These are phyloP conservation scores for Pseudoips prasinana DNA, from an alignment of 2,888 invertebrate species.

Conservation along the genomic window DNA sequence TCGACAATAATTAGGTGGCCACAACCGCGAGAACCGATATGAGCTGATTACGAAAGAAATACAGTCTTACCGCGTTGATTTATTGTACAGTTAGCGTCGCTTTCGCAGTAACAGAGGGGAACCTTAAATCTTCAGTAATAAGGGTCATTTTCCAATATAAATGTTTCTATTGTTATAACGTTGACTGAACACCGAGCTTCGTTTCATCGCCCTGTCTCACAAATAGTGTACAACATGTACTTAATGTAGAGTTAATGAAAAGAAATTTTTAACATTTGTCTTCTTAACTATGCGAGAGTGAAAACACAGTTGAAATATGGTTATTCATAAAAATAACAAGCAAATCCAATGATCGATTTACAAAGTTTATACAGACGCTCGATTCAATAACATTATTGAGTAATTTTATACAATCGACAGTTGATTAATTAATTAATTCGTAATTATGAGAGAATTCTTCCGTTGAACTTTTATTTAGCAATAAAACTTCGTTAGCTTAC, in stretches of 20 bases:
- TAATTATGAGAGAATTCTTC: constrained; percentile 19
- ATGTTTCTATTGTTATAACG: too few relatives aligned
- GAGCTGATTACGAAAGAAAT: constrained; percentile 81
- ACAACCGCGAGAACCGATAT: constrained; percentile 75
- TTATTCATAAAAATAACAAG: constrained; percentile 31
- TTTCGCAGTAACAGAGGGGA: too few relatives aligned
- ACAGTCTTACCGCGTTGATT: constrained; percentile 76
- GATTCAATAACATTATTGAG: constrained; percentile 25
- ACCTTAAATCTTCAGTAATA: too few relatives aligned
- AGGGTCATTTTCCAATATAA: too few relatives aligned
- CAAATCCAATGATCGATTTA: constrained; percentile 32
- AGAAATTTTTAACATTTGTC: constrained; percentile 64
- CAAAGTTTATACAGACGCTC: constrained; percentile 22
- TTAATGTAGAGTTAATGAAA: constrained; percentile 64
- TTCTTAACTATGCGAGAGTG: constrained; percentile 50
- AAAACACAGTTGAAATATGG: constrained; percentile 45
- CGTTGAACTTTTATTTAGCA: constrained; percentile 9
- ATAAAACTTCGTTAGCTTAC: constrained; percentile 19
- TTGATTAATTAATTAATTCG: constrained; percentile 42
- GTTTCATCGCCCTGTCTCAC: constrained; percentile 63
- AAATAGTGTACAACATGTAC: constrained; percentile 47
- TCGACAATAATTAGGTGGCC: constrained; percentile 80
- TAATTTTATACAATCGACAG: constrained; percentile 49
- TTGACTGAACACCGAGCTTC: not conserved
- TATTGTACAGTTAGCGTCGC: constrained; percentile 48